A percentile compares a stretch with the other conserved stretches of the same genome.
phyloP scores from a whole-genome alignment of 2,113 vertebrate genomes.

The Monopterus albus region DNA sequence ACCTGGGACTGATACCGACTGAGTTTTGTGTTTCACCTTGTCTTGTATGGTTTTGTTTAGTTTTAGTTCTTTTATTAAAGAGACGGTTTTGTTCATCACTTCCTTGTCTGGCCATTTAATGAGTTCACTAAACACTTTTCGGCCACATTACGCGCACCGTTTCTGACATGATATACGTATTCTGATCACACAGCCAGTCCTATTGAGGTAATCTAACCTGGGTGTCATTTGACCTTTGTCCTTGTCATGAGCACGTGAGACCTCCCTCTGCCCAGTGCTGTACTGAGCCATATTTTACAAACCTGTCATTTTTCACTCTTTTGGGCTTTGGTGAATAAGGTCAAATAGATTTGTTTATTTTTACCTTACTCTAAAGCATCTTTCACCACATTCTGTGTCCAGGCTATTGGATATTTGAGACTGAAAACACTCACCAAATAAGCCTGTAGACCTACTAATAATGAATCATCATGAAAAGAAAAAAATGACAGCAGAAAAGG shows the following conservation, averaged over 20 bases:
- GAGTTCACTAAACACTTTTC: no score
- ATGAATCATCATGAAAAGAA: conserved; percentile 59
- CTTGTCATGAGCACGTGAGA: conserved; percentile 19
- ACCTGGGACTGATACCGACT: no score
- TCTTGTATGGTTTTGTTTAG: no score
- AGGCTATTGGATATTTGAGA: conserved; percentile 52
- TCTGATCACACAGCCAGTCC: conserved; percentile 9
- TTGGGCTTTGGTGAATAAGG: conserved; percentile 32
- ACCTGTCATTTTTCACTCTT: conserved; percentile 22
- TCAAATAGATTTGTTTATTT: conserved; percentile 51
- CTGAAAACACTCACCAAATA: conserved; percentile 44
- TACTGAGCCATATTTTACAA: conserved; percentile 28
- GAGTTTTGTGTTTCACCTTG: no score
- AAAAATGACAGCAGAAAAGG: conserved; percentile 51
- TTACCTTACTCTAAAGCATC: conserved; percentile 51
- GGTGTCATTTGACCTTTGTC: conserved; percentile 34
- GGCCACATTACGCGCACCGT: no score
- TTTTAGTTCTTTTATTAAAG: no score
- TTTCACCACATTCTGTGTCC: conserved; percentile 51
- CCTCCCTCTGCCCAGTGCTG: conserved; percentile 1
- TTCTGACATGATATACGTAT: no score
- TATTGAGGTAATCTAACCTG: conserved; percentile 15
- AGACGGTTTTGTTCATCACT: no score
- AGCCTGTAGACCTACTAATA: conserved; percentile 38
- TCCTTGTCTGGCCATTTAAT: no score